Evolutionary conservation across 2,888 invertebrate genomes (phyloP).

Genomic region (Eutolmus rufibarbis): DNA sequence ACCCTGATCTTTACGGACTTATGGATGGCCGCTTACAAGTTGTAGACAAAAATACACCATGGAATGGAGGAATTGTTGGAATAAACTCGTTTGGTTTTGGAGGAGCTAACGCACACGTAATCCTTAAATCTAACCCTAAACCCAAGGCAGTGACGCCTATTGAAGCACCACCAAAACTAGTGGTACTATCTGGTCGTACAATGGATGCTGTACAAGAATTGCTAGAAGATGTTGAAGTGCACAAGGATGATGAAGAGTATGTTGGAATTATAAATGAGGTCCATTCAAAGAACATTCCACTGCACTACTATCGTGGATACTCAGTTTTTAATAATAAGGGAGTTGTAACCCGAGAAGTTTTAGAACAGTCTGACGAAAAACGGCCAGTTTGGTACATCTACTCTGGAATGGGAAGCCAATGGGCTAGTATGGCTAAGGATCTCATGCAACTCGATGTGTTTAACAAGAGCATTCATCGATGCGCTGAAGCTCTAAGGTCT

Average conservation of each 20-base stretch:
- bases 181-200: conserved; percentile 85
- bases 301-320: conserved; percentile 85
- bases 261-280: conserved; percentile 79
- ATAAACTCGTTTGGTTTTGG: conserved; percentile 99
- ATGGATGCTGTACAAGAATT: conserved; percentile 76
- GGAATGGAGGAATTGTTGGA: conserved; percentile 91
- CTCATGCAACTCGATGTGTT: conserved; percentile 85
- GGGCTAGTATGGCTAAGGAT: conserved; percentile 93
- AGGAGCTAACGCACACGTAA: conserved; percentile 93
- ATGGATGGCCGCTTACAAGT: conserved; percentile 90
- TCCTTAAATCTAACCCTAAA: conserved; percentile 81
- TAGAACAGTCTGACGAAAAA: conserved; percentile 66
- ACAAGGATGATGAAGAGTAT: conserved; percentile 75
- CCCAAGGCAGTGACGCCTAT: conserved; percentile 68
- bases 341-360: conserved; percentile 64
- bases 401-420: conserved; percentile 98
- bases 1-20: conserved; percentile 90
- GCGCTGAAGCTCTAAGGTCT: conserved; percentile 78
- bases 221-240: conserved; percentile 69
- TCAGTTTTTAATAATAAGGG: conserved; percentile 71
- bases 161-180: conserved; percentile 71
- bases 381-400: conserved; percentile 94
- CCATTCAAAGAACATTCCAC: conserved; percentile 73
- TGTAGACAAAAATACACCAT: conserved; percentile 80
- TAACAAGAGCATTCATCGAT: conserved; percentile 77